phyloP scores from a whole-genome alignment of 2,888 invertebrate genomes.

The Erpobdella octoculata region DNA sequence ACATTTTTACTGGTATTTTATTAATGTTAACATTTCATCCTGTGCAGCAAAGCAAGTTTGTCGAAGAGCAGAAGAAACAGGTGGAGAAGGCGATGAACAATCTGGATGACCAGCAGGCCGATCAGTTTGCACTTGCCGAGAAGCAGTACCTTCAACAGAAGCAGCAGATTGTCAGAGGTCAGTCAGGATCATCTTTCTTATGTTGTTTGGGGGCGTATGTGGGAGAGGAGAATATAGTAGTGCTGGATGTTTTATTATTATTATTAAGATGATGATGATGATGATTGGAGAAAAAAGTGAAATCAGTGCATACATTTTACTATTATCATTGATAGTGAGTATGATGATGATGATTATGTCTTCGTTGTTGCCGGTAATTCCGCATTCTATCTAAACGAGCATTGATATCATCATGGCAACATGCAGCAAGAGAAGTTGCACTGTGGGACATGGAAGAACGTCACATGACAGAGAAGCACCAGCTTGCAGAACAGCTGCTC shows the following conservation, averaged over 20 bases:
- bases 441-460: conserved; percentile 96
- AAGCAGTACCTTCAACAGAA: conserved; percentile 87
- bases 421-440: conserved; percentile 74
- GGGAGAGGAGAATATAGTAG: no score
- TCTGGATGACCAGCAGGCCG: conserved; percentile 78
- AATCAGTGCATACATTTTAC: no score
- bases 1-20: no score
- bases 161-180: conserved; percentile 64
- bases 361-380: no score
- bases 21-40: not conserved
- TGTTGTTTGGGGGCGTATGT: no score
- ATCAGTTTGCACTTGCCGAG: conserved; percentile 84
- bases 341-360: not conserved
- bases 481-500: conserved; percentile 82
- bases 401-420: not conserved
- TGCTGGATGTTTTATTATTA: not conserved
- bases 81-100: conserved; percentile 77
- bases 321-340: no score
- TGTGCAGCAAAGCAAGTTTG: conserved; percentile 72
- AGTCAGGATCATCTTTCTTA: no score
- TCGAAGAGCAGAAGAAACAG: conserved; percentile 77
- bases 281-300: no score
- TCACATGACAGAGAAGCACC: conserved; percentile 91
- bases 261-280: not conserved
- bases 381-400: no score